phyloP scores from a whole-genome alignment of 1,140 invertebrate species.

The Diplogasteroides magnus region DNA sequence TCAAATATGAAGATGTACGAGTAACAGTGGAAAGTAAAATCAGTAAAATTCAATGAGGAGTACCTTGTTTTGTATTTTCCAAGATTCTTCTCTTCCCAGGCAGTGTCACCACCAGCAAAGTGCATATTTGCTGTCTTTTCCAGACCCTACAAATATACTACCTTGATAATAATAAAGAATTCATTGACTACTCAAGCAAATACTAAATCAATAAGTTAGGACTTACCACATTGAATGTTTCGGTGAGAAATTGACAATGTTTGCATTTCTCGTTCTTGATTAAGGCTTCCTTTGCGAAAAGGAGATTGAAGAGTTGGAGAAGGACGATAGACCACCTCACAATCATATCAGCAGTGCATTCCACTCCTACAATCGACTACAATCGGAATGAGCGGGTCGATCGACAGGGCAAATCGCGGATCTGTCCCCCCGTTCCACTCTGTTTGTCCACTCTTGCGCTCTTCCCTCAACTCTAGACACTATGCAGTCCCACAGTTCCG shows the following conservation, averaged over 20 bases:
- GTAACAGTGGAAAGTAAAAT: constrained; percentile 2
- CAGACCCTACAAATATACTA: no score
- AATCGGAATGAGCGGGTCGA: no score
- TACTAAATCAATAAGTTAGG: constrained; percentile 1
- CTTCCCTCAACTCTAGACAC: no score
- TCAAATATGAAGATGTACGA: not conserved
- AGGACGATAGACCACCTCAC: not conserved
- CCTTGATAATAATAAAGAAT: constrained; percentile 53
- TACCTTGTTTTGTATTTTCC: constrained; percentile 74
- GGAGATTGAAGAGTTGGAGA: constrained; percentile 4
- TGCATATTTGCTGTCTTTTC: constrained; percentile 79
- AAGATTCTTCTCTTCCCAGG: constrained; percentile 90
- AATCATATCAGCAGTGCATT: no score
- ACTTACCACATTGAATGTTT: constrained; percentile 73
- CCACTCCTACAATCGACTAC: no score
- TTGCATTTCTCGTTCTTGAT: constrained; percentile 63
- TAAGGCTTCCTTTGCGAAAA: not conserved
- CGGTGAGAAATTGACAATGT: constrained; percentile 71
- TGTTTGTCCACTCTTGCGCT: no score
- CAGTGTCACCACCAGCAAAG: constrained; percentile 90
- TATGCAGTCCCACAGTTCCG: no score
- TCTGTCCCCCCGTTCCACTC: no score
- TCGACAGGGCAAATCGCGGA: no score
- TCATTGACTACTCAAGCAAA: not conserved
- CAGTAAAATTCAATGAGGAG: constrained; percentile 11